These are phyloP conservation scores for Daubentonia madagascariensis DNA, from an alignment of 2,113 vertebrate genomes.

Conservation along the genomic window DNA sequence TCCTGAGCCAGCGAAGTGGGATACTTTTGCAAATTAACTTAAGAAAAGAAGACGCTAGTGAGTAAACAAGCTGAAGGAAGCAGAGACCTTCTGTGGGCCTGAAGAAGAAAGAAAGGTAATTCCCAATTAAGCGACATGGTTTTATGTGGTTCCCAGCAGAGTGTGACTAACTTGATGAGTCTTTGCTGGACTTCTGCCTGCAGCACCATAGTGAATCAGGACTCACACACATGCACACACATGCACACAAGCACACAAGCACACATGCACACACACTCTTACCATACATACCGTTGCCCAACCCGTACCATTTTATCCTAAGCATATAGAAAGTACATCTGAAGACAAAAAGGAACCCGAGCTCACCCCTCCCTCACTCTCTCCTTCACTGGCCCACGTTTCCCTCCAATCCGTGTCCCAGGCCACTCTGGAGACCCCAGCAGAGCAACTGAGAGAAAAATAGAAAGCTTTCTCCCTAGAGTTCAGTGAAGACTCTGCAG, in stretches of 20 bases:
- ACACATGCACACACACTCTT: not conserved
- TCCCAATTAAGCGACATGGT: not conserved
- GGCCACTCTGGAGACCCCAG: not conserved
- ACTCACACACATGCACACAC: not conserved
- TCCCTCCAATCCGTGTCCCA: not conserved
- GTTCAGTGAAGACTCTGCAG: not conserved
- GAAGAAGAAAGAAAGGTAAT: not conserved
- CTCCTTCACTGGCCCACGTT: not conserved
- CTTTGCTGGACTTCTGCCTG: not conserved
- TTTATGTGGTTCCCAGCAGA: not conserved
- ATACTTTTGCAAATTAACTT: not conserved
- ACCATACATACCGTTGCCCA: not conserved
- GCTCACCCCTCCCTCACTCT: not conserved
- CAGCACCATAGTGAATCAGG: not conserved
- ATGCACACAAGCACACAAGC: too few relatives aligned
- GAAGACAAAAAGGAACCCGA: not conserved
- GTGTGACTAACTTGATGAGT: too few relatives aligned
- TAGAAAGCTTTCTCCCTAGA: not conserved
- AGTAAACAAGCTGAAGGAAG: not conserved
- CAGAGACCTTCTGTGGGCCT: not conserved
- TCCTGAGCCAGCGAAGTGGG: not conserved
- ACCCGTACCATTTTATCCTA: not conserved
- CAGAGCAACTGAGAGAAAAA: not conserved
- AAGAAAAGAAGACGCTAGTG: not conserved
- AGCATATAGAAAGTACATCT: not conserved